A percentile compares a stretch with the other conserved stretches of the same genome.
Conservation (phyloP, 2,888 invertebrate genomes). For the Hydrotaea diabolus region DNA sequence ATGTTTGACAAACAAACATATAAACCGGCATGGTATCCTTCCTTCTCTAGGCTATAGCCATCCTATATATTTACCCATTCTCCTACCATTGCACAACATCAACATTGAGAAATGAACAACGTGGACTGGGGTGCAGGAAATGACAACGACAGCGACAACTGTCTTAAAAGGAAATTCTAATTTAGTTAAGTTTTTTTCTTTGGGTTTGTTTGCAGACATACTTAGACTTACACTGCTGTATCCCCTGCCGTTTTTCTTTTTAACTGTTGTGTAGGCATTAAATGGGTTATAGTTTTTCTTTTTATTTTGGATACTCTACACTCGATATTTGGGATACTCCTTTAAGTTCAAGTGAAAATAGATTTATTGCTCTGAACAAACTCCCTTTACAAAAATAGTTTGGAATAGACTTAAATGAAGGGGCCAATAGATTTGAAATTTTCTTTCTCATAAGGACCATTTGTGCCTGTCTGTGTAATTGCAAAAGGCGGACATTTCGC, state of each 20-base stretch:
- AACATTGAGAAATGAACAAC: neutral
- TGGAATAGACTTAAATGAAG: too few relatives aligned
- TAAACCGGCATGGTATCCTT: neutral
- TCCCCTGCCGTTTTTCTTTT: neutral
- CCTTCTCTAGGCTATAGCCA: too few relatives aligned
- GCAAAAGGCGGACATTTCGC: too few relatives aligned
- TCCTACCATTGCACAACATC: neutral
- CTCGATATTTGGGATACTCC: neutral
- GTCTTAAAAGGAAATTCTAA: constrained; percentile 55
- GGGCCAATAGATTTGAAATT: too few relatives aligned
- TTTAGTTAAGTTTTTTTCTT: constrained; percentile 29
- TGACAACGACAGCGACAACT: constrained; percentile 30
- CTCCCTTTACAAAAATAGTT: too few relatives aligned
- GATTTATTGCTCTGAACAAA: too few relatives aligned
- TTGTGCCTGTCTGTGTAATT: too few relatives aligned
- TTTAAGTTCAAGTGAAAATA: too few relatives aligned
- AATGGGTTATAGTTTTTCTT: neutral
- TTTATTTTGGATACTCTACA: neutral
- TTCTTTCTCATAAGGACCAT: too few relatives aligned
- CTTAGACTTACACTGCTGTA: neutral
- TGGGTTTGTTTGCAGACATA: neutral
- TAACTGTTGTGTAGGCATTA: neutral
- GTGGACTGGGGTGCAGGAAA: neutral
- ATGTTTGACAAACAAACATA: constrained; percentile 15
- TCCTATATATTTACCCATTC: neutral